phyloP scores from a whole-genome alignment of 2,113 vertebrate species.

The Eurypyga helias region DNA sequence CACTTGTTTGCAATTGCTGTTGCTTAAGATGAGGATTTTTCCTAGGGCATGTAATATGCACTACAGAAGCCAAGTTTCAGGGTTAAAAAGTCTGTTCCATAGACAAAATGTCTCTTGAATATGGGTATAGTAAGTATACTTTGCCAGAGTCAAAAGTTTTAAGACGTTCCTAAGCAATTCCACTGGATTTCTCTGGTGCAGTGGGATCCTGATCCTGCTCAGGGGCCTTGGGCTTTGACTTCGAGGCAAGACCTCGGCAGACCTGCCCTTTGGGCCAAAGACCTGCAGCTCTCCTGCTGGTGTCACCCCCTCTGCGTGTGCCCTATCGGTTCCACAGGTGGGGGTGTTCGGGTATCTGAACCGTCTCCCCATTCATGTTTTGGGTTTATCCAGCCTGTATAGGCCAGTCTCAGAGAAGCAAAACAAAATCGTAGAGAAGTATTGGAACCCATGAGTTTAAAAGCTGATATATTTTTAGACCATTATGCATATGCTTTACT shows the following conservation, averaged over 20 bases:
- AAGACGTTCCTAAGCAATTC: neutral
- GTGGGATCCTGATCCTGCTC: neutral
- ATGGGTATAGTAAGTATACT: neutral
- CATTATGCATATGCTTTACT: neutral
- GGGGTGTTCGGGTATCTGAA: neutral
- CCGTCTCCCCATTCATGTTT: neutral
- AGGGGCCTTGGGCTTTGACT: neutral
- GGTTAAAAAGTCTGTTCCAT: neutral
- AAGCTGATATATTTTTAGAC: neutral
- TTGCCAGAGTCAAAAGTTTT: neutral
- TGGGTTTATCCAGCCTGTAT: neutral
- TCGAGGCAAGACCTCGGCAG: accelerated
- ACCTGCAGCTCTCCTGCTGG: neutral
- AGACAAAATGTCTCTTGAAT: neutral
- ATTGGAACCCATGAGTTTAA: neutral
- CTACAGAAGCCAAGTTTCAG: neutral
- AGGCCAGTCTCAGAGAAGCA: neutral
- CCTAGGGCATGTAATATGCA: neutral
- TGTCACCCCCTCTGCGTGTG: neutral
- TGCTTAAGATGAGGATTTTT: neutral
- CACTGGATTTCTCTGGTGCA: neutral
- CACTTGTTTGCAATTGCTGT: neutral
- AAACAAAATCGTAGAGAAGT: neutral
- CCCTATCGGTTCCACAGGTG: neutral
- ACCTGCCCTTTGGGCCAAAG: neutral